Evolutionary conservation across 2,797 vertebrate species (phyloP), one percentile per base, ranked within the genome.

Genomic region (Gallirallus australis): DNA sequence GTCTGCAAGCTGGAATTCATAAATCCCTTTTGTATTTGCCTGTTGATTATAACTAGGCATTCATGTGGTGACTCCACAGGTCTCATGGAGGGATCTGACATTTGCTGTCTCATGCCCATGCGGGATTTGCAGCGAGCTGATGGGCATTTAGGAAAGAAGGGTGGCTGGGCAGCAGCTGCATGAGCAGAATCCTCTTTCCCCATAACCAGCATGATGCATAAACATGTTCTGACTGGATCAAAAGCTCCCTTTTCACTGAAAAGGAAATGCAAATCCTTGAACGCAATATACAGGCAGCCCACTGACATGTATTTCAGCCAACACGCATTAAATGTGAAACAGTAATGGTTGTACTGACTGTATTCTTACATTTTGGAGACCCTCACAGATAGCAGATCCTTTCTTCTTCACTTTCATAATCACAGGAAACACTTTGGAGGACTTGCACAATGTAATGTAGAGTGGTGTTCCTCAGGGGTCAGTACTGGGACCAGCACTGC

Each of bases 311-410:
- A 12, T 33, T 68, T 64, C 31, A 68, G 45, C 16, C 56, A 72
- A 7, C 13, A 50, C 10, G 6, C 0, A 0, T n/a, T 54, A 69
- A 52, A 69, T 7, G 24, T 37, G 7, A 60, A 71, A 50, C 31
- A 35, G 12, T 7, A 12, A 8, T 24, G 4, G 7, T 37, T 65
- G 35, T 50, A 65, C 17, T 68, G 28, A 24, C 19, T 0, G 0
- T 18, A 47, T 31, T 68, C 33, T 68, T 80, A 28, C 65, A 48
- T 6, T 8, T 11, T 48, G n/a, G 31, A 64, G 27, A 4, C 27
- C 70, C 47, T 56, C 45, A 80, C 6, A 64, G 14, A 16, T 3
- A 30, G 12, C 0, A 0, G 39, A 59, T 37, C 12, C 25, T 30
- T 94, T 83, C n/a, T 68, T 81, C 56, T 73, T 80, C 37, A 47